phyloP scores from a whole-genome alignment of 2,888 invertebrate genomes.

The Cataglyphis cursor region DNA sequence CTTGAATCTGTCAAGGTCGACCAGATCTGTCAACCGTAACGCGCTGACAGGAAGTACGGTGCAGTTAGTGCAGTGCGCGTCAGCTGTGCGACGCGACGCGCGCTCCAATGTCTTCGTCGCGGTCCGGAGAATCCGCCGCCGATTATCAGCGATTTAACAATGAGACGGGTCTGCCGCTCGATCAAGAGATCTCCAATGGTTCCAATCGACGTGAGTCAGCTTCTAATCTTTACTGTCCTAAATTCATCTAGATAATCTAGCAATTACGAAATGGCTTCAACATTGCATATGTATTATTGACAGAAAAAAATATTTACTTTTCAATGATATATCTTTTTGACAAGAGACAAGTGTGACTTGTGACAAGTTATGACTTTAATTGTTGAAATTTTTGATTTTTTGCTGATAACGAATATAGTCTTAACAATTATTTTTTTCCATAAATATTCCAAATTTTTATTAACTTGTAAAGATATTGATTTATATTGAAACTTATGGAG shows the following conservation, averaged over 20 bases:
- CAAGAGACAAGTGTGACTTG: background rate
- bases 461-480: background rate
- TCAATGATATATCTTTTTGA: background rate
- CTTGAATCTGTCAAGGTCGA: background rate
- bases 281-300: background rate
- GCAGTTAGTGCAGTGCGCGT: slow-evolving; percentile 49
- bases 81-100: slow-evolving; percentile 56
- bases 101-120: slow-evolving; percentile 74
- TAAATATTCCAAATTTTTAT: background rate
- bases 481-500: background rate
- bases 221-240: background rate
- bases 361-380: background rate
- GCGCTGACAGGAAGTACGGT: slow-evolving; percentile 3
- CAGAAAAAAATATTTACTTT: background rate
- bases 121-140: slow-evolving; percentile 66
- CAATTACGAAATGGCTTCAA: slow-evolving; percentile 19
- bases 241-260: background rate
- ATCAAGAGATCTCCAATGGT: slow-evolving; percentile 76
- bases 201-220: slow-evolving; percentile 81
- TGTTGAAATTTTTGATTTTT: background rate
- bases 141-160: slow-evolving; percentile 83
- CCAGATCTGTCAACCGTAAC: slow-evolving; percentile 3
- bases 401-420: background rate
- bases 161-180: slow-evolving; percentile 75
- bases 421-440: background rate